Conservation (phyloP, 2,113 vertebrate genomes). For the Hemiprocne comata region DNA sequence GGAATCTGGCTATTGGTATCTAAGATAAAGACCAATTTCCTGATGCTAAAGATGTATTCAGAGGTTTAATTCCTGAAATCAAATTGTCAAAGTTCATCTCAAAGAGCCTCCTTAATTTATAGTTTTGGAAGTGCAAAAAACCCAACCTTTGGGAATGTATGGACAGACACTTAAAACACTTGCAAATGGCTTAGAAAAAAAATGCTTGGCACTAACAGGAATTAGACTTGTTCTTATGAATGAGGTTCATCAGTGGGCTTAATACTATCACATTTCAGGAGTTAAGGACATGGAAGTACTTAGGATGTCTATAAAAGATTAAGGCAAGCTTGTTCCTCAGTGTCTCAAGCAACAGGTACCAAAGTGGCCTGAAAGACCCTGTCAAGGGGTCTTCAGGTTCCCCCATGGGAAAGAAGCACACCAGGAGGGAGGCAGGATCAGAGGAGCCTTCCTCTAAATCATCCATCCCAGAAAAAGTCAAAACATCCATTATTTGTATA, state of each 20-base stretch:
- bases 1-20: background rate
- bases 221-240: background rate
- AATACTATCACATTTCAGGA: background rate
- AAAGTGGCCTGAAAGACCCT: background rate
- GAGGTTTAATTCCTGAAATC: background rate
- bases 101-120: background rate
- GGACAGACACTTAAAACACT: background rate
- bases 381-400: too few species aligned
- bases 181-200: background rate
- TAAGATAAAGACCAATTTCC: background rate
- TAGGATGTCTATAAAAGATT: background rate
- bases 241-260: background rate
- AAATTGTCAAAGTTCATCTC: background rate
- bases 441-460: background rate
- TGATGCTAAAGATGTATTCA: background rate
- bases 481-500: background rate
- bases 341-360: accelerated
- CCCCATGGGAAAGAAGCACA: background rate
- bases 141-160: background rate
- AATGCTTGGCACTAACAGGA: background rate
- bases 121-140: background rate
- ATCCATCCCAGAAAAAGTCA: background rate
- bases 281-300: background rate
- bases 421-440: accelerated
- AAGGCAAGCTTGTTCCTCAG: background rate